Evolutionary conservation across 2,797 vertebrate species (phyloP).

Genomic region (Perodicticus potto): DNA sequence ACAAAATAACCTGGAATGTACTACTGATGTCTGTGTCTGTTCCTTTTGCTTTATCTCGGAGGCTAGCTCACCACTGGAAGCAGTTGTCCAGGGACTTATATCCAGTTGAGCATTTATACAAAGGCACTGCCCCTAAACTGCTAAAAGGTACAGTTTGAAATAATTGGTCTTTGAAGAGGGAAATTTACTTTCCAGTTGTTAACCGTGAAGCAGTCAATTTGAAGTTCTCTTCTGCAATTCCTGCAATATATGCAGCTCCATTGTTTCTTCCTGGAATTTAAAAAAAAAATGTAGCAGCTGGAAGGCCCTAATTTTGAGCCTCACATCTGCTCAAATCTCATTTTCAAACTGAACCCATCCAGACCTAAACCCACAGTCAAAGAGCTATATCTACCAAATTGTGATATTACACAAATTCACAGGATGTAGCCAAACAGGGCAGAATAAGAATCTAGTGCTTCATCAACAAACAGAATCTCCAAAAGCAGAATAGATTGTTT

Average conservation of each 20-base stretch:
- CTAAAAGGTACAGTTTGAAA: constrained; percentile 15
- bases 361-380: not conserved
- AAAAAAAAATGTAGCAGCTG: not conserved
- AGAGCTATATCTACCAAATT: not conserved
- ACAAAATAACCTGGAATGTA: not conserved
- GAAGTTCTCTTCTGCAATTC: not conserved
- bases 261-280: not conserved
- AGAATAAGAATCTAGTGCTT: not conserved
- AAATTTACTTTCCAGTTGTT: constrained; percentile 42
- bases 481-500: not conserved
- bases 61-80: not conserved
- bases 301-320: not conserved
- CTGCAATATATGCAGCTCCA: not conserved
- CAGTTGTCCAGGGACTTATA: constrained; percentile 1
- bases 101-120: not conserved
- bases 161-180: constrained; percentile 7
- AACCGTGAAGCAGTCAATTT: not conserved
- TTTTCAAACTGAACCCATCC: not conserved
- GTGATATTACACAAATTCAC: not conserved
- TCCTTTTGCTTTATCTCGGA: constrained; percentile 36
- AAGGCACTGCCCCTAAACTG: not conserved
- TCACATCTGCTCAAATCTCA: not conserved
- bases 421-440: not conserved
- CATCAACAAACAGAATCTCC: not conserved
- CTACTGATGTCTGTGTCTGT: constrained; percentile 4